Evolutionary conservation across 2,113 vertebrate genomes (phyloP).

Genomic region (Danionella cerebrum): DNA sequence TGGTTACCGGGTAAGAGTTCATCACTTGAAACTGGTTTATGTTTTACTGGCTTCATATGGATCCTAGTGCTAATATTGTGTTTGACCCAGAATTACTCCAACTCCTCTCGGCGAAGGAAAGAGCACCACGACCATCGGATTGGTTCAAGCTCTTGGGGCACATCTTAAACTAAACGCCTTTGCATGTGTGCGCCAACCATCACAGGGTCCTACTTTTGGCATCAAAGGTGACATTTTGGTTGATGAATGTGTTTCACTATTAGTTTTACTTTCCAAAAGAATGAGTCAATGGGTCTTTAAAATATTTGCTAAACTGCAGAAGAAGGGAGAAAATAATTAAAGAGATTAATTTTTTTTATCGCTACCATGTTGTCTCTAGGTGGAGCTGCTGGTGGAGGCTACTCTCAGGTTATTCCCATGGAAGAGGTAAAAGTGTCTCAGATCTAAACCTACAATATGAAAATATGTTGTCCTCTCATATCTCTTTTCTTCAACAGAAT

Average conservation of each 20-base stretch:
- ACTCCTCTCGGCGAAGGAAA: slow-evolving; percentile 96
- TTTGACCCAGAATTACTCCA: slow-evolving; percentile 81
- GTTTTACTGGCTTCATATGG: neutral
- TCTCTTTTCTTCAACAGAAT: no score
- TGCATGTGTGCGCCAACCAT: slow-evolving; percentile 94
- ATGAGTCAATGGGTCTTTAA: no score
- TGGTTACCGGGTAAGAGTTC: slow-evolving; percentile 89
- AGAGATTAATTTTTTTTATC: neutral
- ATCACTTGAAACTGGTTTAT: slow-evolving; percentile 3
- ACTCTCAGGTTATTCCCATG: slow-evolving; percentile 96
- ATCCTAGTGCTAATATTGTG: neutral
- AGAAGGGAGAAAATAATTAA: neutral
- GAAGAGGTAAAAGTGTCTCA: slow-evolving; percentile 78
- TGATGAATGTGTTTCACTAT: no score
- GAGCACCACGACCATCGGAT: slow-evolving; percentile 89
- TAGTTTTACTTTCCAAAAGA: no score
- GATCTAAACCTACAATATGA: no score
- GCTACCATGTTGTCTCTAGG: slow-evolving; percentile 64
- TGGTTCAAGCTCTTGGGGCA: slow-evolving; percentile 89
- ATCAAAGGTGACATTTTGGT: slow-evolving; percentile 78
- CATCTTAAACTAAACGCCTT: slow-evolving; percentile 88
- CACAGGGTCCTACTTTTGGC: slow-evolving; percentile 95
- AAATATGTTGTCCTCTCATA: no score
- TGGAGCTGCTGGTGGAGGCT: slow-evolving; percentile 95
- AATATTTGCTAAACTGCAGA: no score